Conservation (phyloP, 2,797 vertebrate species). For the Hydrophis major region DNA sequence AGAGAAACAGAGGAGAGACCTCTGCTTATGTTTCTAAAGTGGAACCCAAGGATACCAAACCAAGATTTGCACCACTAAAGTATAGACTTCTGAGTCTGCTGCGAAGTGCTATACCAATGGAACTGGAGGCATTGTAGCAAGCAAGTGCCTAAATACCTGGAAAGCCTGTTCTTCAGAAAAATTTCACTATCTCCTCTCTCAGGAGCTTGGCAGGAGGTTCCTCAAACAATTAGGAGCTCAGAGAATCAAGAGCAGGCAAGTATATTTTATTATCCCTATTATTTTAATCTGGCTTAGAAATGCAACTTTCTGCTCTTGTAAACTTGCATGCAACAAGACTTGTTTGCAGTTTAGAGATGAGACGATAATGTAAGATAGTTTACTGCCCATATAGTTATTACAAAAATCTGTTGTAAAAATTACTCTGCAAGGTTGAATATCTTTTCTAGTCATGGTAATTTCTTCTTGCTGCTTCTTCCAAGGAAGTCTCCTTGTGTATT, state of each 20-base stretch:
- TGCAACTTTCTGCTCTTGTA: not conserved
- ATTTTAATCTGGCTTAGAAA: not conserved
- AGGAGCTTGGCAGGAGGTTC: not conserved
- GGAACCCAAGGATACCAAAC: not conserved
- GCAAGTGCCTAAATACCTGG: not conserved
- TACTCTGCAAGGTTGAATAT: not conserved
- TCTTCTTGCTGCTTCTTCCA: not conserved
- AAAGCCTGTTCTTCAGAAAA: not conserved
- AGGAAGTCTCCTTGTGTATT: not conserved
- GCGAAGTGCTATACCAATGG: not conserved
- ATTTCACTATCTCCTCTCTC: not conserved
- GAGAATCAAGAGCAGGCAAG: not conserved
- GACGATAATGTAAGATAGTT: not conserved
- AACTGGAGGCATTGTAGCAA: not conserved
- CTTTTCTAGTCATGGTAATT: not conserved
- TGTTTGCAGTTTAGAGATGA: not conserved
- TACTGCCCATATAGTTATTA: not conserved
- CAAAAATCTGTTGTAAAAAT: not conserved
- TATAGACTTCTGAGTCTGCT: not conserved
- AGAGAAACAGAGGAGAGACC: not conserved
- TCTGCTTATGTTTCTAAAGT: not conserved
- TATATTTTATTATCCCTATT: not conserved
- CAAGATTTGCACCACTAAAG: not conserved
- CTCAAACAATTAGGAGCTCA: not conserved
- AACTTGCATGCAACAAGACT: not conserved